These are phyloP conservation scores for Agriopis aurantiaria DNA, from an alignment of 2,888 invertebrate species.

Conservation along the genomic window DNA sequence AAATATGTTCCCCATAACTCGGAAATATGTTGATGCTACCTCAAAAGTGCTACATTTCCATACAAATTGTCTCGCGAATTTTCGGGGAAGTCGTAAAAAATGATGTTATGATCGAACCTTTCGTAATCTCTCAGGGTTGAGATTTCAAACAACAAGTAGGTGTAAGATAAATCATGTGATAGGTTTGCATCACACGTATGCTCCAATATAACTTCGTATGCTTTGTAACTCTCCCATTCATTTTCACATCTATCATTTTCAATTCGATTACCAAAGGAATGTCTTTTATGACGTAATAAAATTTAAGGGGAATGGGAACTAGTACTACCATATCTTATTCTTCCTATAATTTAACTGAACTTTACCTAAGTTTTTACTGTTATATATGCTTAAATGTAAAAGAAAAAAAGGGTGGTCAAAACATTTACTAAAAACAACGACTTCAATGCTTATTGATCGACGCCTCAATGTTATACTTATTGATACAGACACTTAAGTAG, in stretches of 20 bases:
- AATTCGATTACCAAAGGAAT: not conserved
- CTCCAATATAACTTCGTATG: not conserved
- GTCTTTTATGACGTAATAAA: too few species aligned
- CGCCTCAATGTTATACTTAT: too few species aligned
- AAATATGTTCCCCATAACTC: slow-evolving; percentile 27
- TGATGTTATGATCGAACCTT: slow-evolving; percentile 36
- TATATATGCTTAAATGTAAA: too few species aligned
- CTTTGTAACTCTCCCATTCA: not conserved
- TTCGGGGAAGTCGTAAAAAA: slow-evolving; percentile 34
- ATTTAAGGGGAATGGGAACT: too few species aligned
- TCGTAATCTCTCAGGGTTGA: slow-evolving; percentile 32
- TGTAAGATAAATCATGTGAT: slow-evolving; percentile 1
- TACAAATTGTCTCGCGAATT: slow-evolving; percentile 37
- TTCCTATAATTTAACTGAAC: too few species aligned
- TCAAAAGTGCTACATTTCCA: slow-evolving; percentile 35
- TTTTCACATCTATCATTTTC: not conserved
- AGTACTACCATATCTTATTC: too few species aligned
- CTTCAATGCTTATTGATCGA: too few species aligned
- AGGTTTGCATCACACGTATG: not conserved
- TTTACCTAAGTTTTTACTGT: too few species aligned
- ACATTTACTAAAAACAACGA: too few species aligned
- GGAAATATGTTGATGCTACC: slow-evolving; percentile 29
- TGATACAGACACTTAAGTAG: too few species aligned
- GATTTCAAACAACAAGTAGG: slow-evolving; percentile 29
- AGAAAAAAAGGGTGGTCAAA: too few species aligned